A percentile compares a stretch with the other conserved stretches of the same genome.
These are phyloP conservation scores for Drosophila niveifrons DNA, from an alignment of 2,888 invertebrate species.

Conservation along the genomic window DNA sequence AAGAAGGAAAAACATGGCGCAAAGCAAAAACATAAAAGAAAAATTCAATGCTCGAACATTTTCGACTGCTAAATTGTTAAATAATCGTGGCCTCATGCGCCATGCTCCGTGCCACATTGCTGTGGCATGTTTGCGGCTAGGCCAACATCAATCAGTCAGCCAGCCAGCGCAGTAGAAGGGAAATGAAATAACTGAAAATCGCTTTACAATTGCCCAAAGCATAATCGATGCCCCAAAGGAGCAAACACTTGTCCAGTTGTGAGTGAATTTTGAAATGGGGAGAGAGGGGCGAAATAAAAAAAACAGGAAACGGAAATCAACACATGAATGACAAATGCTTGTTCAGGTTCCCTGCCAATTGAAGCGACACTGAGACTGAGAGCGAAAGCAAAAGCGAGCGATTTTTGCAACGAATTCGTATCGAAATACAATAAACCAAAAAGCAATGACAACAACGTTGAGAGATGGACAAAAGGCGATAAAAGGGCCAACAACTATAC, in stretches of 20 bases:
- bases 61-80: slow-evolving; percentile 74
- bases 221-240: slow-evolving; percentile 85
- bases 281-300: neutral
- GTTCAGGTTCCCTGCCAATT: slow-evolving; percentile 51
- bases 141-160: slow-evolving; percentile 73
- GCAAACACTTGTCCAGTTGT: slow-evolving; percentile 79
- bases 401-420: slow-evolving; percentile 46
- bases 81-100: slow-evolving; percentile 64
- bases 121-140: slow-evolving; percentile 16
- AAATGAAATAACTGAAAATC: slow-evolving; percentile 83
- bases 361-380: slow-evolving; percentile 60
- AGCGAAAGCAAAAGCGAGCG: slow-evolving; percentile 6
- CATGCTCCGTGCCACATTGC: neutral
- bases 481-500: slow-evolving; percentile 67
- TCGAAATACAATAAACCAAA: slow-evolving; percentile 48
- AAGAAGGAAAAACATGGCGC: slow-evolving; percentile 3
- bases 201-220: slow-evolving; percentile 84
- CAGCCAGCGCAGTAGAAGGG: slow-evolving; percentile 30
- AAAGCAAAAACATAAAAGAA: slow-evolving; percentile 19
- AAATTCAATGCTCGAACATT: slow-evolving; percentile 35
- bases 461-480: slow-evolving; percentile 52
- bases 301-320: slow-evolving; percentile 83
- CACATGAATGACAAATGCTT: slow-evolving; percentile 84
- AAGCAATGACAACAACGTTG: slow-evolving; percentile 9
- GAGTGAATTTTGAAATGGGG: neutral